phyloP scores from a whole-genome alignment of 2,888 invertebrate genomes.

The Sialis lutaria region DNA sequence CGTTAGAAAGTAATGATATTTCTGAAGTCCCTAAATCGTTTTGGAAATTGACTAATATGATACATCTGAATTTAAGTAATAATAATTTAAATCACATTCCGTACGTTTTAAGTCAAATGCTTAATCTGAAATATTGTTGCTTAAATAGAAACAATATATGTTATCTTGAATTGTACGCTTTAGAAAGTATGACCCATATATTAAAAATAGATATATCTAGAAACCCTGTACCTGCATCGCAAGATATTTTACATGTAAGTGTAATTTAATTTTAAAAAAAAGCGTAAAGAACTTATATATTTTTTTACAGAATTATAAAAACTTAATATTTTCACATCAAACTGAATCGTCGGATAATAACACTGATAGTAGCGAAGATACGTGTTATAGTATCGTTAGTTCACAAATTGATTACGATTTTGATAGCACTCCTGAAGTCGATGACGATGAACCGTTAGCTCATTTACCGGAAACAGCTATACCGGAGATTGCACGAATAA shows the following conservation, averaged over 20 bases:
- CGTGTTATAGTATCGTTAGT: slow-evolving; percentile 1
- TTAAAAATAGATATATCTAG: slow-evolving; percentile 19
- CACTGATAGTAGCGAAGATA: not conserved
- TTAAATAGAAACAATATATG: slow-evolving; percentile 19
- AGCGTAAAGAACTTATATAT: not conserved
- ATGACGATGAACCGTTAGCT: not conserved
- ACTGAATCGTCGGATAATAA: not conserved
- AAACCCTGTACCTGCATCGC: slow-evolving; percentile 16
- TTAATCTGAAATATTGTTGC: slow-evolving; percentile 18
- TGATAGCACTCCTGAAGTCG: not conserved
- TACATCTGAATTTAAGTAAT: slow-evolving; percentile 43
- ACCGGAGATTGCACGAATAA: slow-evolving; percentile 3
- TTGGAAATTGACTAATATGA: slow-evolving; percentile 31
- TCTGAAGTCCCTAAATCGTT: slow-evolving; percentile 32
- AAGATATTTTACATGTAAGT: slow-evolving; percentile 14
- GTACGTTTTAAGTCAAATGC: slow-evolving; percentile 16
- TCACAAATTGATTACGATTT: not conserved
- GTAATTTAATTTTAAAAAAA: not conserved
- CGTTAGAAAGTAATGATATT: slow-evolving; percentile 42
- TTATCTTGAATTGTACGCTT: slow-evolving; percentile 14
- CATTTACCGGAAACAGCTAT: not conserved
- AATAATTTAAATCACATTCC: slow-evolving; percentile 37
- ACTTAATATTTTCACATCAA: not conserved
- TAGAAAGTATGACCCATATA: slow-evolving; percentile 16
- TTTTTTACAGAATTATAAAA: slow-evolving; percentile 3